Percentiles rank a stretch among this genome's conserved stretches.
phyloP scores from a whole-genome alignment of 2,888 invertebrate genomes.

The Sarcophaga rosellei region DNA sequence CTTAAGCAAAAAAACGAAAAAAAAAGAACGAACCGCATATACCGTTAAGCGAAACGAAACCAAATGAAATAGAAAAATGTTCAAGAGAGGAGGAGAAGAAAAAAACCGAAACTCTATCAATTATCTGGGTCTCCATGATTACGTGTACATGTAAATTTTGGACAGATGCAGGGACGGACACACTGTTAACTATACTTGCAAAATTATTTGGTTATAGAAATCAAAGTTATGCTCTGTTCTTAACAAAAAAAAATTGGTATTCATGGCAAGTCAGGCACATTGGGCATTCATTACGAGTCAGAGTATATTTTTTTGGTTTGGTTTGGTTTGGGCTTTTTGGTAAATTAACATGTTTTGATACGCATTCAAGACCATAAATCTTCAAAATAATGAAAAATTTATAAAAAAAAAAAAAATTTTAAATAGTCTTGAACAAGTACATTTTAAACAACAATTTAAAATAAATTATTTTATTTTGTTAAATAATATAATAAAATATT shows the following conservation, averaged over 20 bases:
- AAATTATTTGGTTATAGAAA: conserved; percentile 21
- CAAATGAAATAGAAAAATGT: background rate
- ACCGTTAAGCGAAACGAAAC: too few species aligned
- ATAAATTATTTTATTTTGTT: background rate
- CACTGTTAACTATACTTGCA: background rate
- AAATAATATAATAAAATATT: conserved; percentile 14
- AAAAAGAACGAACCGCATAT: background rate
- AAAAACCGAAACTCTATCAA: conserved; percentile 50
- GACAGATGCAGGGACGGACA: conserved; percentile 6
- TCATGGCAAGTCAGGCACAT: background rate
- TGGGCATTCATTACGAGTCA: background rate
- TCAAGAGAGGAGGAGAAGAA: background rate
- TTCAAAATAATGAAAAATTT: conserved; percentile 25
- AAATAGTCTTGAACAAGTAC: background rate
- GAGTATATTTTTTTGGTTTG: background rate
- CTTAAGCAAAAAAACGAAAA: conserved; percentile 4
- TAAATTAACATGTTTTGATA: conserved; percentile 57
- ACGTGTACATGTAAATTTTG: conserved; percentile 56
- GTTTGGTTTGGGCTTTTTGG: background rate
- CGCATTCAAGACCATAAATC: conserved; percentile 58
- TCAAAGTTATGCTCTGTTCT: conserved; percentile 15
- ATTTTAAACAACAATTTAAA: background rate
- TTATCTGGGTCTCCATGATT: conserved; percentile 65
- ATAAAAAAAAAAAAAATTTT: background rate
- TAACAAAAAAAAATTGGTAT: background rate